Evolutionary conservation across 2,113 vertebrate species (phyloP).

Genomic region (Oenanthe oenanthe): DNA sequence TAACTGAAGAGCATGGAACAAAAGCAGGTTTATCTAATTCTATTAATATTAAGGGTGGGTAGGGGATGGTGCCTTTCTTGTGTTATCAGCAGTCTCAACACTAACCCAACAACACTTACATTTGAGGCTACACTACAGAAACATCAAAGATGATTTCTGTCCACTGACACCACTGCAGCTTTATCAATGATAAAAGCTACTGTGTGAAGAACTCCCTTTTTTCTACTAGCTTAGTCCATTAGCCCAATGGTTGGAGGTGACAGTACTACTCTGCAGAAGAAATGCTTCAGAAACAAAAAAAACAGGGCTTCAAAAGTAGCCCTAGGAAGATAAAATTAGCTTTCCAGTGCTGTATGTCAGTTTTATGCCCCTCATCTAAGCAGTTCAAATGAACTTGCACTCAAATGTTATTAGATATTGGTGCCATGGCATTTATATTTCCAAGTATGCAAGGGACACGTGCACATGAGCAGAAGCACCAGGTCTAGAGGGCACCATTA

Average conservation of each 20-base stretch:
- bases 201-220: background rate
- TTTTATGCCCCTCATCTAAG: conserved; percentile 2
- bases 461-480: conserved; percentile 10
- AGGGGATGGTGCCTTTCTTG: background rate
- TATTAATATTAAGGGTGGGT: background rate
- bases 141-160: background rate
- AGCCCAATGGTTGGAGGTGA: background rate
- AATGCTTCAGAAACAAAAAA: background rate
- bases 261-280: background rate
- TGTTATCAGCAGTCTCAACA: background rate
- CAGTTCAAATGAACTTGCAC: conserved; percentile 28
- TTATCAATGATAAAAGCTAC: background rate
- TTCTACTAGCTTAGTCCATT: background rate
- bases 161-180: background rate
- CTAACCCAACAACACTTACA: background rate
- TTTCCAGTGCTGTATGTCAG: background rate
- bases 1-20: background rate
- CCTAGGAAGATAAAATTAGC: conserved; percentile 10
- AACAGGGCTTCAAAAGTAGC: background rate
- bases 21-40: background rate
- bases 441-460: background rate
- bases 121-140: background rate
- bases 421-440: conserved; percentile 46
- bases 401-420: conserved; percentile 35
- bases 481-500: conserved; percentile 46